Percentiles rank a stretch among this genome's conserved stretches.
phyloP scores from a whole-genome alignment of 2,113 vertebrate species.

The Illadopsis cleaveri region DNA sequence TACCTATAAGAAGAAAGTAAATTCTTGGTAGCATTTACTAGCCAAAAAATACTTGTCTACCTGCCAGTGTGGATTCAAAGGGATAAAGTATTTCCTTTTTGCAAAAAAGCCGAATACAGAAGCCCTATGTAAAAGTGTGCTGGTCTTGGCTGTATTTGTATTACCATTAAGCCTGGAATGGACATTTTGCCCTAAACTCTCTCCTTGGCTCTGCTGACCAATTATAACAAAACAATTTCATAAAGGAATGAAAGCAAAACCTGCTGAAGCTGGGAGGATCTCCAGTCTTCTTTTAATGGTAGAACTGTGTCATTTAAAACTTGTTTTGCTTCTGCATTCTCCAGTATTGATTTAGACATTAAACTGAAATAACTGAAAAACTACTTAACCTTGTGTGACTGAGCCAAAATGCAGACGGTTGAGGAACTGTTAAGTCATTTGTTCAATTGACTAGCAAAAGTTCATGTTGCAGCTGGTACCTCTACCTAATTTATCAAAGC shows the following conservation, averaged over 20 bases:
- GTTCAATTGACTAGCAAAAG: not conserved
- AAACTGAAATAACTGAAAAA: not conserved
- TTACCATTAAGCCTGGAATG: not conserved
- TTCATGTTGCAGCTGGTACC: not conserved
- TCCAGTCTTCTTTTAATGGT: not conserved
- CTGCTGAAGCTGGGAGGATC: not conserved
- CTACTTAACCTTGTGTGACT: not conserved
- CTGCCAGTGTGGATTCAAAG: not conserved
- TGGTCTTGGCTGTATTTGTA: rapidly evolving
- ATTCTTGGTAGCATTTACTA: not conserved
- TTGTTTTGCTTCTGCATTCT: not conserved
- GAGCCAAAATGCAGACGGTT: not conserved
- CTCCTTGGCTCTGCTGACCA: not conserved
- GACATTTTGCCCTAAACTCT: not conserved
- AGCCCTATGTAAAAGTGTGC: not conserved
- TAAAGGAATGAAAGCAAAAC: not conserved
- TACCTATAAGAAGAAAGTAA: not conserved
- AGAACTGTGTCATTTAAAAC: not conserved
- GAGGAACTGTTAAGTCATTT: not conserved
- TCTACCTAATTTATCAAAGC: not conserved
- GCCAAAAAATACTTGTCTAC: not conserved
- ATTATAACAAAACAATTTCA: not conserved
- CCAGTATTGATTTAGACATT: not conserved
- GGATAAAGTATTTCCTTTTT: not conserved
- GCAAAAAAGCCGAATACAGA: not conserved